Percentiles rank a stretch among this genome's conserved stretches.
Evolutionary conservation across 2,888 invertebrate genomes (phyloP).

Genomic region (Microctonus brassicae): DNA sequence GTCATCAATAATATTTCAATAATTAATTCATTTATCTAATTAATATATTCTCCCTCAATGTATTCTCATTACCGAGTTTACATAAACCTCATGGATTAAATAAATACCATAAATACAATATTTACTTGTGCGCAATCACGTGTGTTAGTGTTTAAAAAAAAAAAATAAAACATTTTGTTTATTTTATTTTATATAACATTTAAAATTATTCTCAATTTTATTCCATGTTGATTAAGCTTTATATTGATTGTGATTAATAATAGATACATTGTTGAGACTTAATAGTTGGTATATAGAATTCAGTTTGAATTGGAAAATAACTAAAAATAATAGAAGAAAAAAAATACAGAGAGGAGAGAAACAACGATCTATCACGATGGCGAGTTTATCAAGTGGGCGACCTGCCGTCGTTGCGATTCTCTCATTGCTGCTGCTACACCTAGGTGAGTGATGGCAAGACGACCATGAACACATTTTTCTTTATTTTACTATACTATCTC

Average conservation of each 20-base stretch:
- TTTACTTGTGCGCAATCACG: not conserved
- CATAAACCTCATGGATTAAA: not conserved
- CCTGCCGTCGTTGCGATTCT: conserved; percentile 50
- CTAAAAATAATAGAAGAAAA: not conserved
- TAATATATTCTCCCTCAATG: not conserved
- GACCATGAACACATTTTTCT: conserved; percentile 28
- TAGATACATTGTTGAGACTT: too few species aligned
- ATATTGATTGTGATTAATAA: not conserved
- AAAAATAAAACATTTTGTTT: not conserved
- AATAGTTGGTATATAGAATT: too few species aligned
- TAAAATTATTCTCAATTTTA: too few species aligned
- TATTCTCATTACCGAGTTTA: not conserved
- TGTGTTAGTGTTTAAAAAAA: conserved; percentile 18
- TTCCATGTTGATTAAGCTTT: not conserved
- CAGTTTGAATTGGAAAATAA: not conserved
- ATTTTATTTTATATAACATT: not conserved
- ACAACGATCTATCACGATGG: conserved; percentile 52
- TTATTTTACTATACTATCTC: conserved; percentile 14
- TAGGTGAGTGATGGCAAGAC: conserved; percentile 57
- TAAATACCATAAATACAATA: conserved; percentile 1
- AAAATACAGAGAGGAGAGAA: conserved; percentile 13
- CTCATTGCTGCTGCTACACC: conserved; percentile 49
- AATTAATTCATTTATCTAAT: too few species aligned
- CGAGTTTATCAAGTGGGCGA: conserved; percentile 53
- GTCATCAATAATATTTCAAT: conserved; percentile 3